Percentiles rank a stretch among this genome's conserved stretches.
Conservation (phyloP, 2,113 vertebrate species). For the Pitta sordida region DNA sequence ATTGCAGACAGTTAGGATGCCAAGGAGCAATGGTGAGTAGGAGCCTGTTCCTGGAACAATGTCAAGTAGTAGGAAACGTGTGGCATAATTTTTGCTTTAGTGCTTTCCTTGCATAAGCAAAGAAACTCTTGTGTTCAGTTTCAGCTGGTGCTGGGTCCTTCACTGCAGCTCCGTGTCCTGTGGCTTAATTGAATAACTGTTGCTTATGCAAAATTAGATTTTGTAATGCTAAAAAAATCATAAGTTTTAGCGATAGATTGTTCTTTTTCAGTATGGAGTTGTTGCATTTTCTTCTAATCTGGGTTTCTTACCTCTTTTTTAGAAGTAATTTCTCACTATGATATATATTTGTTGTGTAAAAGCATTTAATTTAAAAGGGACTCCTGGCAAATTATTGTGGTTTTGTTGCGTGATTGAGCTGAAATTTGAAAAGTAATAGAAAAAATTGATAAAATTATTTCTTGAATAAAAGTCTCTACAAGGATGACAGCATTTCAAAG, state of each 20-base stretch:
- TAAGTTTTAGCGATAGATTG: neutral
- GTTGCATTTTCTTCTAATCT: neutral
- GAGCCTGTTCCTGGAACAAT: neutral
- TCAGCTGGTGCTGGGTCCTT: neutral
- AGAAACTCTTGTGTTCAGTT: neutral
- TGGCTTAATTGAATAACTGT: neutral
- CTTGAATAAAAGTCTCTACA: neutral
- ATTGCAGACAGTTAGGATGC: slow-evolving; percentile 80
- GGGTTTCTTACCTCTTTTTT: neutral
- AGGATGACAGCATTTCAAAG: neutral
- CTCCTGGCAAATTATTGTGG: neutral
- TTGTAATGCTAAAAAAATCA: neutral
- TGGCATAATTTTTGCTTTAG: neutral
- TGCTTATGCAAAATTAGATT: neutral
- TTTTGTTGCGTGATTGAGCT: neutral
- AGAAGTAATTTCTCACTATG: neutral
- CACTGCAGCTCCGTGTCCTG: fast-evolving
- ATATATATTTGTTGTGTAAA: neutral
- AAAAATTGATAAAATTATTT: neutral
- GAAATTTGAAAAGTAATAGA: neutral
- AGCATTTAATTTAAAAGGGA: neutral
- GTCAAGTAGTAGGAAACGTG: neutral
- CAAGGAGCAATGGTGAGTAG: slow-evolving; percentile 83
- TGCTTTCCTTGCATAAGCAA: neutral
- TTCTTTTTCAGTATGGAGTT: neutral